phyloP scores from a whole-genome alignment of 2,888 invertebrate genomes.

The Phengaris alcon region DNA sequence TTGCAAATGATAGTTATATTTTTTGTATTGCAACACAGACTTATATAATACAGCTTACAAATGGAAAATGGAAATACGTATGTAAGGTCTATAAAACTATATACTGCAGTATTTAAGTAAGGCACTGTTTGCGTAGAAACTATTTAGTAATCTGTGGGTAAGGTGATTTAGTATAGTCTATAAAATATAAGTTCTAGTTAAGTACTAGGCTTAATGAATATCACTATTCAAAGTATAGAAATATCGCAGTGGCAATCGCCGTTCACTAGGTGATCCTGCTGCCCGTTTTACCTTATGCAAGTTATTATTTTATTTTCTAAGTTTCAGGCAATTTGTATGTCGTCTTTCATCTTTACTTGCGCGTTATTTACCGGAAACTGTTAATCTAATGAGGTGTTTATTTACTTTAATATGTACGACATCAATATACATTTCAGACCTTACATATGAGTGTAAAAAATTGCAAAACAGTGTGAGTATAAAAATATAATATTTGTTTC shows the following conservation, averaged over 20 bases:
- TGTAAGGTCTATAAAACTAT: too few relatives aligned
- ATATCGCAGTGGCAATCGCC: too few relatives aligned
- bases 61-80: neutral
- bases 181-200: too few relatives aligned
- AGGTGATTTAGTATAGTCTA: too few relatives aligned
- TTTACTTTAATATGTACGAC: neutral
- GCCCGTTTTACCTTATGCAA: too few relatives aligned
- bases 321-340: neutral
- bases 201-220: too few relatives aligned
- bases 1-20: slow-evolving; percentile 6
- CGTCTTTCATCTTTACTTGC: neutral
- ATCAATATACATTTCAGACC: neutral
- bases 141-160: too few relatives aligned
- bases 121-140: too few relatives aligned
- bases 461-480: neutral
- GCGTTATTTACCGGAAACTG: neutral
- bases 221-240: too few relatives aligned
- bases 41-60: neutral
- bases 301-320: neutral
- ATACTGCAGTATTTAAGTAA: too few relatives aligned
- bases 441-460: neutral
- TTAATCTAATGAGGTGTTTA: neutral
- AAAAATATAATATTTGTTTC: neutral
- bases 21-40: slow-evolving; percentile 11
- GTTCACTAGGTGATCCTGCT: too few relatives aligned